Percentiles rank a stretch among this genome's conserved stretches.
Conservation (phyloP, 2,797 vertebrate species). For the Allobates femoralis region DNA sequence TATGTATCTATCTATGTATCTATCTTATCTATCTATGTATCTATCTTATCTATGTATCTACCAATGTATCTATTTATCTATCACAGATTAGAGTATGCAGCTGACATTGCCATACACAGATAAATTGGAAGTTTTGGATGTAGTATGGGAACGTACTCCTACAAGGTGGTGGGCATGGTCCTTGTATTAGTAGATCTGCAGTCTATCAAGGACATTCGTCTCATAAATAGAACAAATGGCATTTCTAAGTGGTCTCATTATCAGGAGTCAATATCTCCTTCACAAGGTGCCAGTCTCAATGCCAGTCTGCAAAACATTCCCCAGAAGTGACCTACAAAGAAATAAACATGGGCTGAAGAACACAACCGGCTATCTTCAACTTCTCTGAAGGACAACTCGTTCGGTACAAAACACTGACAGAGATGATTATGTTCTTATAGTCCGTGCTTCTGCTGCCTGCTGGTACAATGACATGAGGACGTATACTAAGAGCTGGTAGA, state of each 20-base stretch:
- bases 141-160: not conserved
- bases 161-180: not conserved
- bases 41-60: not conserved
- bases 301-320: not conserved
- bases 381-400: not conserved
- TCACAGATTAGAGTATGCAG: too few species aligned
- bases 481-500: not conserved
- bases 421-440: not conserved
- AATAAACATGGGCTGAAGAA: not conserved
- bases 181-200: not conserved
- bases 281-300: not conserved
- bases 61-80: too few species aligned
- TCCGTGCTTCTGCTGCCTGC: not conserved
- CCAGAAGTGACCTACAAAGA: constrained; percentile 12
- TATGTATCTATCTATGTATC: not conserved
- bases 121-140: too few species aligned
- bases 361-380: constrained; percentile 1
- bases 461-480: not conserved
- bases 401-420: constrained; percentile 5
- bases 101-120: not conserved
- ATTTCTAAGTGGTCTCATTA: not conserved
- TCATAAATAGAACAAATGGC: not conserved
- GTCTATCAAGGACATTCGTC: constrained; percentile 20
- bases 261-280: not conserved
- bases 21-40: not conserved